A percentile compares a stretch with the other conserved stretches of the same genome.
These are phyloP conservation scores for Grammomys surdaster DNA, from an alignment of 2,113 vertebrate species.

Conservation along the genomic window DNA sequence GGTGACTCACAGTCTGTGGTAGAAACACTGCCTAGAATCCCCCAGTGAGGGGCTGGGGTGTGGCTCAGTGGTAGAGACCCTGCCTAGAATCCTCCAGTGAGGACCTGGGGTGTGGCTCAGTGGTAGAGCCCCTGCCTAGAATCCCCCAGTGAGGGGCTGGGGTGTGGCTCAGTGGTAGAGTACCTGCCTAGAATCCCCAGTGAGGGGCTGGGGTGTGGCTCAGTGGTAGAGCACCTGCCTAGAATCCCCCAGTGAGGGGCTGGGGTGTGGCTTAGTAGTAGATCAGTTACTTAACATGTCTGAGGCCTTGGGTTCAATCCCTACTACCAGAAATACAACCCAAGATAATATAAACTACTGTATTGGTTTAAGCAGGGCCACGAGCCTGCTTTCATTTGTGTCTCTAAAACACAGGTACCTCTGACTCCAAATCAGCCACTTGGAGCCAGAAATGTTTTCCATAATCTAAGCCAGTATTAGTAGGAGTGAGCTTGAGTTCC, in stretches of 20 bases:
- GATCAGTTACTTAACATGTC: background rate
- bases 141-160: background rate
- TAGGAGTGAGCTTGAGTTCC: background rate
- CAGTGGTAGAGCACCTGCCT: background rate
- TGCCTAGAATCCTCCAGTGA: background rate
- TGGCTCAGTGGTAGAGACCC: background rate
- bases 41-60: background rate
- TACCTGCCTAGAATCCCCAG: background rate
- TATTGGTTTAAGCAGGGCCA: background rate
- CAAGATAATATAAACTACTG: background rate
- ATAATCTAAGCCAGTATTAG: background rate
- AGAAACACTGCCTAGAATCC: too few relatives aligned
- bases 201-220: too few relatives aligned
- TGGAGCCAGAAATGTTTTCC: background rate
- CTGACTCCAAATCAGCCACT: background rate
- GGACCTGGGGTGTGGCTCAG: background rate
- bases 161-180: background rate
- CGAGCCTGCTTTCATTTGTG: too few relatives aligned
- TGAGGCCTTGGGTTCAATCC: background rate
- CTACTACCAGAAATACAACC: background rate
- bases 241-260: background rate
- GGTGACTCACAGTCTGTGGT: too few relatives aligned
- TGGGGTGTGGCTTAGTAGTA: background rate
- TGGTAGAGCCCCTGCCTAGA: background rate
- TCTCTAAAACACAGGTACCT: background rate